Conservation (phyloP, 2,113 vertebrate genomes). For the Pteropus alecto region DNA sequence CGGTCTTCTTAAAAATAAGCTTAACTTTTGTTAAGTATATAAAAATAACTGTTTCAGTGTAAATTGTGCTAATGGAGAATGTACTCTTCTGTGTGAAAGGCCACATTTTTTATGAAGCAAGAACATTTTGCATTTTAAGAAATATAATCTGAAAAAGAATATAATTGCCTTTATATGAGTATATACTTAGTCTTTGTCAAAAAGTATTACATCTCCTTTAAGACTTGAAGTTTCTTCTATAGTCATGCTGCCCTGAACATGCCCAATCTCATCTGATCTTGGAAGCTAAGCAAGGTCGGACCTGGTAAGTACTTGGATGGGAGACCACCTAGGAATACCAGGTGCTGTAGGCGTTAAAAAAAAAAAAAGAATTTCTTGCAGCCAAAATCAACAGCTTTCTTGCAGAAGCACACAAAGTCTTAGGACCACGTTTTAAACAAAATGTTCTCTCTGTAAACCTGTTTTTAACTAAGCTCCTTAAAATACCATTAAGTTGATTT, state of each 20-base stretch:
- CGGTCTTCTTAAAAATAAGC: background rate
- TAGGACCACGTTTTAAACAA: slow-evolving; percentile 38
- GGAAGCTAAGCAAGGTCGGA: too few species aligned
- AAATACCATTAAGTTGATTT: slow-evolving; percentile 44
- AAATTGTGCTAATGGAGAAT: background rate
- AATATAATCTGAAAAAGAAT: background rate
- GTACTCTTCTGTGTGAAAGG: background rate
- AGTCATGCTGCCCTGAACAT: too few species aligned
- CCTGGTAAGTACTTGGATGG: too few species aligned
- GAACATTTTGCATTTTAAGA: background rate
- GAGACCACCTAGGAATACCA: too few species aligned
- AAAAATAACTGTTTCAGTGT: background rate
- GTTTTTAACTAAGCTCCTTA: slow-evolving; percentile 45
- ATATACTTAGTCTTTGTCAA: background rate
- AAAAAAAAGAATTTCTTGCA: background rate
- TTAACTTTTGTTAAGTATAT: background rate
- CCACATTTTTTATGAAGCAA: background rate
- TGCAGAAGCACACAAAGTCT: slow-evolving; percentile 38
- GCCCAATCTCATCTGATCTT: too few species aligned
- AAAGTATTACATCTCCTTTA: slow-evolving; percentile 1
- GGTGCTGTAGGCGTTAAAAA: too few species aligned
- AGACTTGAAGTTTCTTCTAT: background rate
- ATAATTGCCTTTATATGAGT: background rate
- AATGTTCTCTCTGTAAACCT: slow-evolving; percentile 42
- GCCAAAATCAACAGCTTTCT: slow-evolving; percentile 48